These are phyloP conservation scores for Morone chrysops DNA, from an alignment of 2,113 vertebrate species.

Conservation along the genomic window DNA sequence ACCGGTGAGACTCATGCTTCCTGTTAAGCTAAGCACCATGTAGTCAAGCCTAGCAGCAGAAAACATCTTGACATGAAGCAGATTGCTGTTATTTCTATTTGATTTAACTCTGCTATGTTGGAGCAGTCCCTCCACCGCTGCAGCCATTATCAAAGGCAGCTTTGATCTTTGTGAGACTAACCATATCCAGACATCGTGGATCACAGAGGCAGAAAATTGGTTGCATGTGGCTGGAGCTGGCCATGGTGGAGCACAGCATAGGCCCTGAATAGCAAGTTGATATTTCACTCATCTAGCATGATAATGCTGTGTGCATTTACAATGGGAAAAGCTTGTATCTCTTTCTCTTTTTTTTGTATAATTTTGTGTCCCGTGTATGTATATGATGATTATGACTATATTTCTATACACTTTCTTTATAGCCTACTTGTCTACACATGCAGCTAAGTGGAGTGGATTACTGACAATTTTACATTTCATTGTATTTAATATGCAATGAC, in stretches of 20 bases:
- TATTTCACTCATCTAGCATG: constrained; percentile 82
- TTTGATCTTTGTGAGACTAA: constrained; percentile 94
- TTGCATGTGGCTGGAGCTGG: constrained; percentile 89
- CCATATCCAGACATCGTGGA: constrained; percentile 93
- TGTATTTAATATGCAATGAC: too few species aligned
- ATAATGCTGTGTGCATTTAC: constrained; percentile 56
- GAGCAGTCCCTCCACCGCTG: constrained; percentile 85
- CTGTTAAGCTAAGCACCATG: constrained; percentile 66
- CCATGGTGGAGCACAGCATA: constrained; percentile 87
- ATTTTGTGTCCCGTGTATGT: too few species aligned
- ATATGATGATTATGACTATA: background rate
- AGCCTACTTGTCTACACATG: too few species aligned
- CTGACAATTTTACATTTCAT: too few species aligned
- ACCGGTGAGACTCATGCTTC: constrained; percentile 55
- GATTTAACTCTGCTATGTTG: constrained; percentile 80
- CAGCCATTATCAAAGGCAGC: constrained; percentile 88
- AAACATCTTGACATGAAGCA: constrained; percentile 83
- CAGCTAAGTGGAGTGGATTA: too few species aligned
- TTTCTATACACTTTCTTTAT: too few species aligned
- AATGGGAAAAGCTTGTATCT: constrained; percentile 10
- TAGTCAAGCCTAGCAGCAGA: constrained; percentile 74
- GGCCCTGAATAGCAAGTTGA: constrained; percentile 86
- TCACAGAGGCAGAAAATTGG: constrained; percentile 91
- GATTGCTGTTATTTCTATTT: constrained; percentile 83
- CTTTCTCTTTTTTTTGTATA: background rate